Conservation (phyloP, 2,113 vertebrate genomes). For the Garra rufa region DNA sequence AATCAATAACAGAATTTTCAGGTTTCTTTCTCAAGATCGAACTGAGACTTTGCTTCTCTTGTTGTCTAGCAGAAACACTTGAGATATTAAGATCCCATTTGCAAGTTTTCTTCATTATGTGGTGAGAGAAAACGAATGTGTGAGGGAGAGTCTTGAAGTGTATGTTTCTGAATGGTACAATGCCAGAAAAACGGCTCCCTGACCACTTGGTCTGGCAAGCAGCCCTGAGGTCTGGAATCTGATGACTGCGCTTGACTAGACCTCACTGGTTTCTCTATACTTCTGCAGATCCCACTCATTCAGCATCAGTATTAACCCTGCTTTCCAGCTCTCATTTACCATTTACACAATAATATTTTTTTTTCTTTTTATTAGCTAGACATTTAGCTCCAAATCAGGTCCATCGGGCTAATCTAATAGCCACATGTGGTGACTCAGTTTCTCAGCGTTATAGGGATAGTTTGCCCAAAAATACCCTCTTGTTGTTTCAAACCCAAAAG, state of each 20-base stretch:
- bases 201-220: constrained; percentile 51
- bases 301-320: not conserved
- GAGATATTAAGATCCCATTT: not conserved
- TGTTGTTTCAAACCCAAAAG: too few relatives aligned
- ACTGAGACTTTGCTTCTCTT: not conserved
- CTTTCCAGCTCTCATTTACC: not conserved
- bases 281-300: constrained; percentile 34
- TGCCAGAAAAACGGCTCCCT: constrained; percentile 42
- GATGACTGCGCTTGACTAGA: constrained; percentile 47
- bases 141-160: constrained; percentile 17
- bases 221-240: constrained; percentile 54
- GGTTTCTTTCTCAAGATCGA: not conserved
- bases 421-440: not conserved
- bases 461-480: too few relatives aligned
- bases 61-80: not conserved
- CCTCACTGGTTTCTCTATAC: constrained; percentile 43
- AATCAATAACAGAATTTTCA: too few relatives aligned
- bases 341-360: not conserved
- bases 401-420: not conserved
- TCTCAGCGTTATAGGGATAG: not conserved
- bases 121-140: not conserved
- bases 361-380: not conserved
- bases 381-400: not conserved
- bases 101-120: not conserved
- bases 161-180: constrained; percentile 39